phyloP scores from a whole-genome alignment of 2,113 vertebrate genomes.

The Emberiza fucata region DNA sequence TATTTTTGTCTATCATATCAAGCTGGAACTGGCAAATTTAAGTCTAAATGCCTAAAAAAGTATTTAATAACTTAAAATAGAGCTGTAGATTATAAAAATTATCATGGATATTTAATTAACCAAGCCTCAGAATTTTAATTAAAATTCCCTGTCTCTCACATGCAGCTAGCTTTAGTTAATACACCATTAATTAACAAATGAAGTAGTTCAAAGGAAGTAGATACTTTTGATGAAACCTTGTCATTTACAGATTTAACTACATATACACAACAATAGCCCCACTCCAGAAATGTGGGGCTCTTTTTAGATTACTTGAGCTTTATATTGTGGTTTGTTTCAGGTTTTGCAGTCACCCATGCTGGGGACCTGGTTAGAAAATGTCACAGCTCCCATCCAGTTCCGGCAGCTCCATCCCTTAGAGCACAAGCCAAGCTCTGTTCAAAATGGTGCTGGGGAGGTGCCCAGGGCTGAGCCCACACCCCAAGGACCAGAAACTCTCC shows the following conservation, averaged over 20 bases:
- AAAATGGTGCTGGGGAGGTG: neutral
- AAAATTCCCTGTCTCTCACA: neutral
- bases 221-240: neutral
- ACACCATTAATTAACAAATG: neutral
- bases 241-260: neutral
- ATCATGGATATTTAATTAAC: neutral
- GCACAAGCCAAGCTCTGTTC: neutral
- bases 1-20: neutral
- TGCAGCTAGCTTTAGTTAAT: neutral
- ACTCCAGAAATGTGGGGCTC: neutral
- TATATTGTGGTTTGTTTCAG: neutral
- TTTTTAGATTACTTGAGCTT: neutral
- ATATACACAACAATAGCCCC: neutral
- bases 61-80: neutral
- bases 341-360: neutral
- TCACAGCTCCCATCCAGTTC: fast-evolving
- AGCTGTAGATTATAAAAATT: neutral
- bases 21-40: neutral
- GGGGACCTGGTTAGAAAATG: neutral
- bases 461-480: neutral
- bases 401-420: neutral
- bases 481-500: neutral
- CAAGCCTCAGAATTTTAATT: neutral
- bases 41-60: neutral
- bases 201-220: neutral